A percentile compares a stretch with the other conserved stretches of the same genome.
phyloP scores from a whole-genome alignment of 2,888 invertebrate species.

The Lydus trimaculatus region DNA sequence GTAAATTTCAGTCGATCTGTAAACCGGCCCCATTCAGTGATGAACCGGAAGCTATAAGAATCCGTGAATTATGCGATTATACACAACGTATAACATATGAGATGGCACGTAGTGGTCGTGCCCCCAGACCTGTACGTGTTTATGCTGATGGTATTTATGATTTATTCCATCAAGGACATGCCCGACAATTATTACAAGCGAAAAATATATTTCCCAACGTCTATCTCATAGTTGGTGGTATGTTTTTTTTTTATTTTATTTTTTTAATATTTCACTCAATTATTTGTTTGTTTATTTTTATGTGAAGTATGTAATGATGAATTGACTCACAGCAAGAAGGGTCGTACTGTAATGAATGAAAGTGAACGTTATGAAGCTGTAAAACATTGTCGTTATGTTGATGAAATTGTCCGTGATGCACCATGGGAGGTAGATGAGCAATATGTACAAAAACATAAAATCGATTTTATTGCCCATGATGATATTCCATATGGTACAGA shows the following conservation, averaged over 20 bases:
- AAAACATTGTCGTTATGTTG: constrained; percentile 97
- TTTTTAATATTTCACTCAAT: constrained; percentile 35
- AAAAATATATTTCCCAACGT: constrained; percentile 97
- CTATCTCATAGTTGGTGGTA: constrained; percentile 98
- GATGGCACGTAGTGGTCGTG: constrained; percentile 81
- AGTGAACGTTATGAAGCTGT: constrained; percentile 97
- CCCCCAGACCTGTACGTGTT: constrained; percentile 86
- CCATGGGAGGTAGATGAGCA: constrained; percentile 95
- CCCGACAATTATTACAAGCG: constrained; percentile 96
- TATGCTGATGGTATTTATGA: constrained; percentile 99
- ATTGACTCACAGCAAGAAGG: constrained; percentile 91
- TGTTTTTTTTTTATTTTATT: constrained; percentile 47
- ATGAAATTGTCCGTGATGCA: constrained; percentile 91
- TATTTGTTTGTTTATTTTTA: neutral
- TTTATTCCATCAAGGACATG: constrained; percentile 99
- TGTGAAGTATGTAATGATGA: constrained; percentile 90
- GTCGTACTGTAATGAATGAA: constrained; percentile 96
- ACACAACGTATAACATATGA: constrained; percentile 84
- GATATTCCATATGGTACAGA: constrained; percentile 95
- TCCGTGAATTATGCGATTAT: constrained; percentile 84
- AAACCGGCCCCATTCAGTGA: constrained; percentile 88
- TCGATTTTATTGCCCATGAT: constrained; percentile 99
- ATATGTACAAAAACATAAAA: constrained; percentile 91
- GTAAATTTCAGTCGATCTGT: constrained; percentile 70
- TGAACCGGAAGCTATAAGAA: constrained; percentile 82